These are phyloP conservation scores for Myotis pilosus DNA, from an alignment of 2,797 vertebrate genomes.

Conservation along the genomic window DNA sequence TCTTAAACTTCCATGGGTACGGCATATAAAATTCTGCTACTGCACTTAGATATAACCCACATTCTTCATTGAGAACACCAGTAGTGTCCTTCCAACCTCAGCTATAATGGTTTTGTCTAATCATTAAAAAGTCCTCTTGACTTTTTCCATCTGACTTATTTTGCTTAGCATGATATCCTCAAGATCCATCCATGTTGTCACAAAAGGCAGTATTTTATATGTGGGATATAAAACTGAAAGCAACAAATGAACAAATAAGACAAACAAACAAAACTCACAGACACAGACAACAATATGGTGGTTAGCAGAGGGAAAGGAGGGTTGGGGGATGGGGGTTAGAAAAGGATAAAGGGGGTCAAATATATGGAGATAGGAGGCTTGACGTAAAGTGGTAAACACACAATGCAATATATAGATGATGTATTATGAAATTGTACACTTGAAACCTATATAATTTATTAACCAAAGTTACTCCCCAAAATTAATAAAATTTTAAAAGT, in stretches of 20 bases:
- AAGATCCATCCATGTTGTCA: not conserved
- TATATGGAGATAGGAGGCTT: not conserved
- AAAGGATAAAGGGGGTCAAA: not conserved
- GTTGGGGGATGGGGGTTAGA: too few species aligned
- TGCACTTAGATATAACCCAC: conserved; percentile 22
- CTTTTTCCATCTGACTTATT: not conserved
- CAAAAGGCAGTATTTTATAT: not conserved
- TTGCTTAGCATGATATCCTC: not conserved
- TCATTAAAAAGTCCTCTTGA: conserved; percentile 49
- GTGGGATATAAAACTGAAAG: not conserved
- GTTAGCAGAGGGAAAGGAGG: not conserved
- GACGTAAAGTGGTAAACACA: not conserved
- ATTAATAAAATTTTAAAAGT: not conserved
- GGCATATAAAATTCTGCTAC: not conserved
- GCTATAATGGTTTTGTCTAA: conserved; percentile 24
- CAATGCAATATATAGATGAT: not conserved
- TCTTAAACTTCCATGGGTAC: not conserved
- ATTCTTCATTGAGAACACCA: not conserved
- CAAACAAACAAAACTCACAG: not conserved
- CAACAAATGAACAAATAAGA: not conserved
- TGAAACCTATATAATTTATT: not conserved
- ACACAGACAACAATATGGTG: not conserved
- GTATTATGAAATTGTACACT: not conserved
- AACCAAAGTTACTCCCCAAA: not conserved
- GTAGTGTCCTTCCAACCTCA: conserved; percentile 13